phyloP scores from a whole-genome alignment of 2,888 invertebrate genomes.

The Blomia tropicalis region DNA sequence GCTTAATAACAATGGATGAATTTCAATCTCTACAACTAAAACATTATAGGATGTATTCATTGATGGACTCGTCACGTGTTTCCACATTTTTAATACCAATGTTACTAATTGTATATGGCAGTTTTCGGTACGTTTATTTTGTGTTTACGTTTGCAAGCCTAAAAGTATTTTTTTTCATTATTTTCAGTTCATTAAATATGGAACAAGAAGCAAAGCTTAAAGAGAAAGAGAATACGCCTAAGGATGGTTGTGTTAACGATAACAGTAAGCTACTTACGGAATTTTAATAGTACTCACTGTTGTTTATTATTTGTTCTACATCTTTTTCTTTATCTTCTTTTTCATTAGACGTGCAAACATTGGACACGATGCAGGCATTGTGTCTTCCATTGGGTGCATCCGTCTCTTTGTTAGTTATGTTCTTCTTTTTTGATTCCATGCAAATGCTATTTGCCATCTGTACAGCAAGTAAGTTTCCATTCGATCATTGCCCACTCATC shows the following conservation, averaged over 20 bases:
- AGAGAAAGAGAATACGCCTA: constrained; percentile 45
- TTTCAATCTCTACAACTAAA: too few species aligned
- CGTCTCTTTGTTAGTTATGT: constrained; percentile 86
- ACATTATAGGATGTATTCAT: constrained; percentile 71
- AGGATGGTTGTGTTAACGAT: constrained; percentile 38
- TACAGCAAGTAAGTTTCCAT: constrained; percentile 65
- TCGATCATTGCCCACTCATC: not conserved
- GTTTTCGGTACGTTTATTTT: constrained; percentile 48
- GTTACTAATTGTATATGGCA: constrained; percentile 89
- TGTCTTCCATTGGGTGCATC: constrained; percentile 90
- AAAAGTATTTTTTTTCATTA: constrained; percentile 12
- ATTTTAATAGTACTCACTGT: not conserved
- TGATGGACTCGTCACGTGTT: constrained; percentile 91
- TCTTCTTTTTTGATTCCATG: constrained; percentile 97
- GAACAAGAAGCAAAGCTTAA: constrained; percentile 80
- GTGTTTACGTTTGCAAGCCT: not conserved
- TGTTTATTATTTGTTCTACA: not conserved
- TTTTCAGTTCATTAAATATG: constrained; percentile 68
- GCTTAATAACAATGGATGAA: too few species aligned
- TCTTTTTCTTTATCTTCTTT: constrained; percentile 18
- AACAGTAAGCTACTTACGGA: constrained; percentile 1
- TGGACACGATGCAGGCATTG: constrained; percentile 91
- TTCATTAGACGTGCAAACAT: constrained; percentile 59
- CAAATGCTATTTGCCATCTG: constrained; percentile 67
- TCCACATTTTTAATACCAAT: constrained; percentile 94